These are phyloP conservation scores for Anniella stebbinsi DNA, from an alignment of 2,797 vertebrate genomes.

Conservation along the genomic window DNA sequence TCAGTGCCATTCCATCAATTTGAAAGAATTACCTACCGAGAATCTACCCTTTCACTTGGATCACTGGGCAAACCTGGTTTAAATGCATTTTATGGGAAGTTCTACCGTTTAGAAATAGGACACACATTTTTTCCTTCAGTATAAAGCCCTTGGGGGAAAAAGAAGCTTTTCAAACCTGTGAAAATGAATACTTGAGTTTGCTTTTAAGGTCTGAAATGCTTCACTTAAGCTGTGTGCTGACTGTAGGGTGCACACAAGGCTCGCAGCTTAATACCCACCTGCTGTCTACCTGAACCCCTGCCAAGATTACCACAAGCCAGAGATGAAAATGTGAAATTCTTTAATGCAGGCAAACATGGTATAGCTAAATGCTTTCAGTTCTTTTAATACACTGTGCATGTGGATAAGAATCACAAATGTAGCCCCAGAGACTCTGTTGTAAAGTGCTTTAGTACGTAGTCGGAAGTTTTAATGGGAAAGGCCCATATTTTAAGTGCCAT, in stretches of 20 bases:
- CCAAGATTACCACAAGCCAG: background rate
- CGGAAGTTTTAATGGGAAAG: background rate
- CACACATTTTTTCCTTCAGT: background rate
- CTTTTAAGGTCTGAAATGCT: background rate
- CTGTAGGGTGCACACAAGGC: background rate
- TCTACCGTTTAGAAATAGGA: background rate
- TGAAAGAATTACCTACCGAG: background rate
- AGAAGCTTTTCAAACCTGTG: background rate
- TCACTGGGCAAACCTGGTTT: background rate
- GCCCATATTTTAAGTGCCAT: background rate
- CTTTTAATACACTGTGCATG: background rate
- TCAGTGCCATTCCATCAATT: background rate
- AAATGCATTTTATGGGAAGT: background rate
- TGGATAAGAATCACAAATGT: background rate
- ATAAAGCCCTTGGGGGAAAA: background rate
- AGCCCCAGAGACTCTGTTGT: background rate
- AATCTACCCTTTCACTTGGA: background rate
- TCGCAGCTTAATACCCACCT: background rate
- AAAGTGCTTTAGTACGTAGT: background rate
- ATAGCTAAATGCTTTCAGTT: background rate
- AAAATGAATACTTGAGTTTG: background rate
- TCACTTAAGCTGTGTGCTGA: background rate
- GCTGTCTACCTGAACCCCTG: background rate
- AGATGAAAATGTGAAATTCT: background rate
- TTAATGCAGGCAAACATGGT: background rate